Percentiles rank a stretch among this genome's conserved stretches.
Evolutionary conservation across 2,888 invertebrate genomes (phyloP).

Genomic region (Caenorhabditis macrosperma): DNA sequence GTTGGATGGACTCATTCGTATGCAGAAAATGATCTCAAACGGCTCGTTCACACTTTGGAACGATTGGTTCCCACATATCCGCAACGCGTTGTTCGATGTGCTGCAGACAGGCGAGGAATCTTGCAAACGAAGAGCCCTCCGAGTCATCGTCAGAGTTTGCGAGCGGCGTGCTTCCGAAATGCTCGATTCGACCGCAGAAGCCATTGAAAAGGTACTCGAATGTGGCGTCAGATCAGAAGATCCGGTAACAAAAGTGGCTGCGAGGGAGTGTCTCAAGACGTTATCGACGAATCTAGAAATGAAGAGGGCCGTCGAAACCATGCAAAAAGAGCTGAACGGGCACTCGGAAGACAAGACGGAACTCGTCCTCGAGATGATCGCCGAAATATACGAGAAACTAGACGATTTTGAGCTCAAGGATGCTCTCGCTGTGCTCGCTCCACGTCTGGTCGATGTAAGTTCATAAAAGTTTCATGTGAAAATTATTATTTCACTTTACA

Average conservation of each 20-base stretch:
- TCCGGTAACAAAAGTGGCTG: background rate
- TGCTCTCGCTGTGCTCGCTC: background rate
- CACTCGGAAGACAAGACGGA: background rate
- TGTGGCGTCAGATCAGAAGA: background rate
- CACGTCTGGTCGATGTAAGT: background rate
- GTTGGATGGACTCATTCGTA: background rate
- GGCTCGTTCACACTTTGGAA: background rate
- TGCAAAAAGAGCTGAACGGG: background rate
- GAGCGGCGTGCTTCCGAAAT: background rate
- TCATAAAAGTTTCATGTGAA: background rate
- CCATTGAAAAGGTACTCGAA: background rate
- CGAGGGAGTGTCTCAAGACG: background rate
- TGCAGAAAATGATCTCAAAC: background rate
- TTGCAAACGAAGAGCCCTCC: background rate
- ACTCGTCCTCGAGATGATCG: background rate
- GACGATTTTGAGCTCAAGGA: background rate
- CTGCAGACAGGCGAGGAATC: background rate
- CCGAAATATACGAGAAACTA: background rate
- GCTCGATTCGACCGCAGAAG: background rate
- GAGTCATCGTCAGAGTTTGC: background rate
- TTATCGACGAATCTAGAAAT: background rate
- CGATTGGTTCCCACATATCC: background rate
- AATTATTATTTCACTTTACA: too few relatives aligned
- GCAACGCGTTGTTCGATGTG: background rate
- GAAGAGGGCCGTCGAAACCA: background rate